Evolutionary conservation across 2,888 invertebrate species (phyloP).

Genomic region (Oligia fasciuncula): DNA sequence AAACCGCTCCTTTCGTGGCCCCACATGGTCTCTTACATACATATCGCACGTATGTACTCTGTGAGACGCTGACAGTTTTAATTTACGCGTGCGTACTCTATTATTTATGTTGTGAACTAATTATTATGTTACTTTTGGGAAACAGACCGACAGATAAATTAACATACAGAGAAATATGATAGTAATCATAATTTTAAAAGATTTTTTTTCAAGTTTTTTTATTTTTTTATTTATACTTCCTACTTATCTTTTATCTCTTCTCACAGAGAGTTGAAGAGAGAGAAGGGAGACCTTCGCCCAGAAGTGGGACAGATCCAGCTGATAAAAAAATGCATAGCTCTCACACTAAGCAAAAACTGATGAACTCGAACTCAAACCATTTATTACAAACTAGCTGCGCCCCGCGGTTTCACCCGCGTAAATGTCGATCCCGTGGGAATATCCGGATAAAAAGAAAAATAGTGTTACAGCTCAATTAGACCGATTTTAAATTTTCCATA

Average conservation of each 20-base stretch:
- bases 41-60: slow-evolving; percentile 46
- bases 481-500: no score
- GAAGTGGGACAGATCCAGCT: not conserved
- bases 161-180: not conserved
- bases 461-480: no score
- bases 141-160: slow-evolving; percentile 14
- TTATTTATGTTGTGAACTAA: slow-evolving; percentile 56
- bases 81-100: slow-evolving; percentile 63
- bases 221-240: not conserved
- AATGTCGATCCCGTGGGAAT: no score
- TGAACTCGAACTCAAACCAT: not conserved
- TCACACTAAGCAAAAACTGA: not conserved
- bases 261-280: not conserved
- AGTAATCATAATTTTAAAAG: not conserved
- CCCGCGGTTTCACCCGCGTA: no score
- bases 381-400: not conserved
- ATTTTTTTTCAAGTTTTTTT: not conserved
- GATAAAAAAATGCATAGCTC: not conserved
- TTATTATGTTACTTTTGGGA: slow-evolving; percentile 50
- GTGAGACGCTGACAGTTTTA: slow-evolving; percentile 64
- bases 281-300: not conserved
- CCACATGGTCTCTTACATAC: slow-evolving; percentile 46
- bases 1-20: slow-evolving; percentile 42
- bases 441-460: no score
- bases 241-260: not conserved